Evolutionary conservation across 2,797 vertebrate genomes (phyloP).

Genomic region (Halcyon leucocephala): DNA sequence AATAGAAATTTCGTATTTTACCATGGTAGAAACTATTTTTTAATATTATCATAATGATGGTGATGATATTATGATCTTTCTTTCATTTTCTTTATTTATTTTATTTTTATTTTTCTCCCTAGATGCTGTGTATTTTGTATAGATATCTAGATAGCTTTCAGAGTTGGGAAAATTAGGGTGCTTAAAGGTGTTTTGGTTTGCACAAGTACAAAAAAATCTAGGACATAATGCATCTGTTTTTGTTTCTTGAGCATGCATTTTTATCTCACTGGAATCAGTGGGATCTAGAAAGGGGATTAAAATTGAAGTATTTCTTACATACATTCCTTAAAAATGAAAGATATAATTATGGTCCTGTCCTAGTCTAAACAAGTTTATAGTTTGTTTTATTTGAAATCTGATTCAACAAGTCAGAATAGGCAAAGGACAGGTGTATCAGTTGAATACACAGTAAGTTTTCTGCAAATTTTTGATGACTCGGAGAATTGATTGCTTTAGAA

Average conservation of each 20-base stretch:
- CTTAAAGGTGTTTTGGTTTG: background rate
- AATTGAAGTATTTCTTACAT: background rate
- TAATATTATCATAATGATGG: background rate
- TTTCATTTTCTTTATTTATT: background rate
- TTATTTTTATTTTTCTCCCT: background rate
- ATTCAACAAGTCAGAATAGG: background rate
- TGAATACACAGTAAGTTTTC: background rate
- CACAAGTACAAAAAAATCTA: background rate
- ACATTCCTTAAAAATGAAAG: background rate
- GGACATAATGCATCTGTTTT: background rate
- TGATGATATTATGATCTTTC: background rate
- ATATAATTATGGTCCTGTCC: background rate
- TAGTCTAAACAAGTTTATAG: background rate
- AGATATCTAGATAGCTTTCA: background rate
- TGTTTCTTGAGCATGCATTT: background rate
- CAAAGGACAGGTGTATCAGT: background rate
- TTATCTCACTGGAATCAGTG: background rate
- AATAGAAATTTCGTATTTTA: background rate
- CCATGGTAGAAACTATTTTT: background rate
- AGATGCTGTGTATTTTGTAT: background rate
- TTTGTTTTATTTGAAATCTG: background rate
- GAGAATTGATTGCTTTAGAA: background rate
- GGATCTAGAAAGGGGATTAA: background rate
- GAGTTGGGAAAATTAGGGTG: background rate
- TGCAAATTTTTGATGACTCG: background rate